phyloP scores from a whole-genome alignment of 1,140 invertebrate species.

The Phenacoccus solenopsis region DNA sequence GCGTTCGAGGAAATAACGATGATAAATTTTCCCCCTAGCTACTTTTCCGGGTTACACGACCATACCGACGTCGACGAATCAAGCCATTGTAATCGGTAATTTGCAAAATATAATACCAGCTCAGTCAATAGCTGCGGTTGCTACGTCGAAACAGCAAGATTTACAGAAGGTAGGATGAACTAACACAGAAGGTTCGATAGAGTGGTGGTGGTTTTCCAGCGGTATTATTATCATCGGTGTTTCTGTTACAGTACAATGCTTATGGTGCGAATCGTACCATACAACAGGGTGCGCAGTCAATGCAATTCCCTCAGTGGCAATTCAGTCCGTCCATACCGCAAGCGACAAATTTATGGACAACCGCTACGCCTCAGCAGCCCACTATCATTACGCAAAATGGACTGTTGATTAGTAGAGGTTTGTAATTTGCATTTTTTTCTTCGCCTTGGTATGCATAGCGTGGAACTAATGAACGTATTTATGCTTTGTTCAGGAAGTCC shows the following conservation, averaged over 20 bases:
- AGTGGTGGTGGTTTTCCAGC: too few species aligned
- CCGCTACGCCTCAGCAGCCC: not conserved
- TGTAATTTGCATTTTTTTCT: too few species aligned
- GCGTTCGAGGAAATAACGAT: too few species aligned
- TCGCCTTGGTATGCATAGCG: not conserved
- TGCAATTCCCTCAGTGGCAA: constrained; percentile 4
- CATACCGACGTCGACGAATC: not conserved
- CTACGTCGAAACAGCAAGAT: not conserved
- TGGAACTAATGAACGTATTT: not conserved
- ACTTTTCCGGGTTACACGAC: not conserved
- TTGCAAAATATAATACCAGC: not conserved
- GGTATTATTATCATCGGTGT: too few species aligned
- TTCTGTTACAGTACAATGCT: constrained; percentile 1
- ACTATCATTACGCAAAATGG: not conserved
- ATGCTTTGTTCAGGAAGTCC: constrained; percentile 16
- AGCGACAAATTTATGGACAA: not conserved
- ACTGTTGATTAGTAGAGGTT: not conserved
- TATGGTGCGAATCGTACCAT: not conserved
- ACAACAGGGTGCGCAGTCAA: not conserved
- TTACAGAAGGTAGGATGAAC: not conserved
- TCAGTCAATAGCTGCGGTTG: not conserved
- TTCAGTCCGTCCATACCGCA: not conserved
- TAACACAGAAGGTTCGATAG: too few species aligned
- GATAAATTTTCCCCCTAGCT: not conserved
- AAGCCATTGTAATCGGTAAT: not conserved